Conservation (phyloP, 2,888 invertebrate species). For the Cantharis flavilabris region DNA sequence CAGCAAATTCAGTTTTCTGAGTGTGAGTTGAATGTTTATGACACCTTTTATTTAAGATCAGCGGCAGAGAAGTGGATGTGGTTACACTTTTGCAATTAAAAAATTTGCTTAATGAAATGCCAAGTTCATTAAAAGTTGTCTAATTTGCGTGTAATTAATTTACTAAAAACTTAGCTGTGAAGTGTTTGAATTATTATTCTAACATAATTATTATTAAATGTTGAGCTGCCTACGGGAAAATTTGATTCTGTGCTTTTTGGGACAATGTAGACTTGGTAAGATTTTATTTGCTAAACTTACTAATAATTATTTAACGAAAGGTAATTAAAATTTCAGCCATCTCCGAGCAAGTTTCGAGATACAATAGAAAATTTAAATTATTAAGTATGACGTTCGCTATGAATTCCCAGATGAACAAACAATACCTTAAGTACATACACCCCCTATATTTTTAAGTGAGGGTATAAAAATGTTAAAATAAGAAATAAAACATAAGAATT, state of each 20-base stretch:
- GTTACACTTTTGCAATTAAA: not conserved
- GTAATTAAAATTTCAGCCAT: not conserved
- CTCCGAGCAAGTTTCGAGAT: not conserved
- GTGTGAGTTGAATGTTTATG: no score
- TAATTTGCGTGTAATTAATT: not conserved
- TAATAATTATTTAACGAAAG: not conserved
- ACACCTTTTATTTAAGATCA: no score
- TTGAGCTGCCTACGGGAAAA: not conserved
- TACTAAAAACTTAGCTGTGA: not conserved
- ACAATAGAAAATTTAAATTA: no score
- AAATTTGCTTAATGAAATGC: not conserved
- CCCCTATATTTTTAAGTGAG: not conserved
- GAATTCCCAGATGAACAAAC: not conserved
- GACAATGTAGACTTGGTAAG: not conserved
- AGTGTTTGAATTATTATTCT: not conserved
- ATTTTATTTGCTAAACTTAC: not conserved
- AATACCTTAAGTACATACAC: not conserved
- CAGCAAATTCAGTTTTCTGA: no score
- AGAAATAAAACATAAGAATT: not conserved
- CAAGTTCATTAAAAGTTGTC: not conserved
- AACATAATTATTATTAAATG: not conserved
- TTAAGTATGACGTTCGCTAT: no score
- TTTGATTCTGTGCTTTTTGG: not conserved
- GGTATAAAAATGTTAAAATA: not conserved
- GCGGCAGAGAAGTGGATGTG: not conserved